phyloP scores from a whole-genome alignment of 2,113 vertebrate genomes.

The Panurus biarmicus region DNA sequence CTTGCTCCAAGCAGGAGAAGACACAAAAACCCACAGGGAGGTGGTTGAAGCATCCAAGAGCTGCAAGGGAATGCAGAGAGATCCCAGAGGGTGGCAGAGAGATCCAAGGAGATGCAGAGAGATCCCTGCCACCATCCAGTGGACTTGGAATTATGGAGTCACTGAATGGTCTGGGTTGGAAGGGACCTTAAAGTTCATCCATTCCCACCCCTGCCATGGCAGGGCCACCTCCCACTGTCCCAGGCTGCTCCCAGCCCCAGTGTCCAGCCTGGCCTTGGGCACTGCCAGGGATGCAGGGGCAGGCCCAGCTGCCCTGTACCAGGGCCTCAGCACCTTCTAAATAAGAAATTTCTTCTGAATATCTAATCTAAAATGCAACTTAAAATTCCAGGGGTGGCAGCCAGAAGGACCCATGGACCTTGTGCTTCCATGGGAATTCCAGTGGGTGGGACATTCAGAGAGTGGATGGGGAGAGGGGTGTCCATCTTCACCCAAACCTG shows the following conservation, averaged over 20 bases:
- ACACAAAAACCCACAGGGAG: not conserved
- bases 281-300: not conserved
- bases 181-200: fast-evolving
- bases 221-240: not conserved
- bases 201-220: not conserved
- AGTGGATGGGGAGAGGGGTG: not conserved
- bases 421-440: fast-evolving
- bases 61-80: not conserved
- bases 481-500: not conserved
- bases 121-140: not conserved
- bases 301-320: not conserved
- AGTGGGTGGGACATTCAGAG: not conserved
- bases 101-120: not conserved
- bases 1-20: not conserved
- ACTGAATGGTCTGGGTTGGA: not conserved
- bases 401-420: not conserved
- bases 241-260: not conserved
- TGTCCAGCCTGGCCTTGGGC: not conserved
- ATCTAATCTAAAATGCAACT: not conserved
- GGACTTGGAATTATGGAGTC: not conserved
- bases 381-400: not conserved
- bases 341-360: not conserved
- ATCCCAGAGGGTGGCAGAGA: too few species aligned
- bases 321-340: not conserved
- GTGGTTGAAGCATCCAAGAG: not conserved